Base-by-base conservation (phyloP, 2,113 vertebrate genomes). In the Collichthys lucidus region DNA sequence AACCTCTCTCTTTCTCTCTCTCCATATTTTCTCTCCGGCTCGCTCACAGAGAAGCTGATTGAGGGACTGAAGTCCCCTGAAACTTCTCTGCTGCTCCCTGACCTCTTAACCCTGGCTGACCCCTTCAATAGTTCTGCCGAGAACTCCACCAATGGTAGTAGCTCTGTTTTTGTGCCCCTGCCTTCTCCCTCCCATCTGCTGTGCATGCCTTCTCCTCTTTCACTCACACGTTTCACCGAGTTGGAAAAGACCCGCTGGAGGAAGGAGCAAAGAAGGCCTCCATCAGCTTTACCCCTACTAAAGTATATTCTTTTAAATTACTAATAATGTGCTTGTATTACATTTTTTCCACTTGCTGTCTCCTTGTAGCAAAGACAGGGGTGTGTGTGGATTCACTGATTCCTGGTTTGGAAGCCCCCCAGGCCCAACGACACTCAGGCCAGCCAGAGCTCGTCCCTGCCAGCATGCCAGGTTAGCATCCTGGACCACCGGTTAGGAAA, bases 21-120 rank as follows among this genome's bases (percentile, higher is more conserved):
- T 76, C 12, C 29, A n/a, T 74, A 76, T 62, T 69, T 42, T 61
- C 53, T 83, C 73, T 86, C n/a, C 80, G 61, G 59, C 35, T 89
- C 26, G 26, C 71, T 88, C 87, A 78, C 93, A 99, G 97, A 97
- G 92, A 98, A 97, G 94, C 95, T 98, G 94, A 98, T 98, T 85
- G 96, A 98, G 95, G 96, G 96, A 89, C 95, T 98, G 90, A 97
- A 96, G 94, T 97, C 96, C 94, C 96, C 96, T 61, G 97, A 97
- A 86, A 95, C 96, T 90, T 96, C 95, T 55, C 94, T 97, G 87
- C 96, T 97, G 93, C 96, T 97, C 88, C 96, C 96, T 31, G 96
- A 97, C 77, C 95, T 98, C 83, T 95, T 97, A 94, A 96, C 96
- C 91, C 95, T 96, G 53, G 89, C 95, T 88, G 96, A 97, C 86